These are phyloP conservation scores for Ostrea denselamellosa DNA, from an alignment of 1,140 invertebrate genomes.

Conservation along the genomic window DNA sequence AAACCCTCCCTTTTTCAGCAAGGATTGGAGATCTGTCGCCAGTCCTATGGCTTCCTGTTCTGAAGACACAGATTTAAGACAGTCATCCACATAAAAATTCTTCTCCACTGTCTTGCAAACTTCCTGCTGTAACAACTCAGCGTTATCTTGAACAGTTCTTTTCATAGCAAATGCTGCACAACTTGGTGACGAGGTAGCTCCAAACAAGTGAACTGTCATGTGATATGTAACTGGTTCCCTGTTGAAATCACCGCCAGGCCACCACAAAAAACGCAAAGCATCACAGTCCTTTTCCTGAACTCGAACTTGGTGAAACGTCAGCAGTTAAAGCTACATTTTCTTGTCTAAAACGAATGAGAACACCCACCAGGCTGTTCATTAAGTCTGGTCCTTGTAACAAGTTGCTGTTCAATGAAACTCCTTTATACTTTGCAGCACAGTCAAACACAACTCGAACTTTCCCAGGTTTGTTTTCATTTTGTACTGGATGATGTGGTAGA, in stretches of 20 bases:
- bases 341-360: too few species aligned
- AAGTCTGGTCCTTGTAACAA: conserved; percentile 68
- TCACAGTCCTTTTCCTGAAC: conserved; percentile 38
- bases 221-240: conserved; percentile 57
- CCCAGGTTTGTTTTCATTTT: too few species aligned
- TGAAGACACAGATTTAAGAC: conserved; percentile 63
- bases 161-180: conserved; percentile 62
- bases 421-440: conserved; percentile 50
- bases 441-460: too few species aligned
- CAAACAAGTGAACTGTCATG: conserved; percentile 44
- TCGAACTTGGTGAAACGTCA: conserved; percentile 70
- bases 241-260: conserved; percentile 51
- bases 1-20: too few species aligned
- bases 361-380: too few species aligned
- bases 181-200: conserved; percentile 57
- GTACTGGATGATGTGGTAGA: conserved; percentile 64
- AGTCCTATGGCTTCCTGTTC: too few species aligned
- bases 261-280: conserved; percentile 2
- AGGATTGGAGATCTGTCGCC: too few species aligned
- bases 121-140: too few species aligned
- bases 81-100: conserved; percentile 65
- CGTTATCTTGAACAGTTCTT: conserved; percentile 45
- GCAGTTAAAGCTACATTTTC: conserved; percentile 67
- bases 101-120: too few species aligned
- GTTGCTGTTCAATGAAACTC: conserved; percentile 63